Base-by-base conservation (phyloP, 1,140 invertebrate genomes). In the Manduca sexta region DNA sequence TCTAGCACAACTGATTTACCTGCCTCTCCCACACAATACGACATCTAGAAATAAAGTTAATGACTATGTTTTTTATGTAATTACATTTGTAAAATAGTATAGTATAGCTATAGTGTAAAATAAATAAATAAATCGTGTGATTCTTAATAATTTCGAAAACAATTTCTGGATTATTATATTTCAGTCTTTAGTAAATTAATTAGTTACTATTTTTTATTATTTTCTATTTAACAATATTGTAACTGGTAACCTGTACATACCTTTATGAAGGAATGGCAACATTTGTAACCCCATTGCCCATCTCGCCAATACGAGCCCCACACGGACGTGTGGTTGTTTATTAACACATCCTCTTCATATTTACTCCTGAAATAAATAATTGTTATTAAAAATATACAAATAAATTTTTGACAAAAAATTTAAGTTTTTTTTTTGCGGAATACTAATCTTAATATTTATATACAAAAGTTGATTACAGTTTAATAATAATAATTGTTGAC, bases 231-330 rank as follows among this genome's bases (percentile, higher is more conserved):
- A n/a, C n/a, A 37, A 37, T 11, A 12, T 30, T 11, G 12, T 6
- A 6, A 14, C 35, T 37, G 12, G 12, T 11, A 30, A 37, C 12
- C 2, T 2, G 7, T 1, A 2, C n/a, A 13, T 43, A 93, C 92
- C 83, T 98, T 98, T 0, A 99, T 90, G 55, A 94, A 93, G 0
- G 95, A 96, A 77, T 98, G 92, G 84, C 98, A 99, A 73, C 98
- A 99, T 69, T 94, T 94, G 77, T 94, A 99, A 0, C 97, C 98
- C 98, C 98, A 99, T 47, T 91, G 87, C 0, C 96, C 96, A 52
- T 92, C 90, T 56, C 90, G 90, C 97, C 97, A 99, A 77, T 90
- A 99, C 0, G 97, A 99, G 1, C 98, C 98, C 94, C 95, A 99
- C 7, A 99, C 93, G 13, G 92, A 92, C 0, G 92, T 95, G 76